phyloP scores from a whole-genome alignment of 1,140 invertebrate species.

The Brachionus calyciflorus region DNA sequence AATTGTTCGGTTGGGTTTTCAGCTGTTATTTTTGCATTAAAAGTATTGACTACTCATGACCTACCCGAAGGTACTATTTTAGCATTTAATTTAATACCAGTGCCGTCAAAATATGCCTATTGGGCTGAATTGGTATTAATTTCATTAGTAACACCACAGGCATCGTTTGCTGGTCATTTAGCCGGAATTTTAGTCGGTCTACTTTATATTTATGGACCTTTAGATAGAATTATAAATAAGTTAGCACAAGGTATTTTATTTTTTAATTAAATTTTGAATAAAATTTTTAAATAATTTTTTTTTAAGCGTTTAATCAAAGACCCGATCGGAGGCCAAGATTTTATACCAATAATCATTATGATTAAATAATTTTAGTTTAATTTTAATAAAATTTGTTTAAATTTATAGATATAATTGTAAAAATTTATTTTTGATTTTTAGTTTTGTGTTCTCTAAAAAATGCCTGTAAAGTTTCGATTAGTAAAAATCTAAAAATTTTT shows the following conservation, averaged over 20 bases:
- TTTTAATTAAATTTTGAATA: too few species aligned
- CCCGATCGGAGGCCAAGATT: too few species aligned
- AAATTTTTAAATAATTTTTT: too few species aligned
- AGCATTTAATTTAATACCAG: slow-evolving; percentile 60
- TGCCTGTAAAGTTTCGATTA: too few species aligned
- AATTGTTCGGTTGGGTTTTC: slow-evolving; percentile 71
- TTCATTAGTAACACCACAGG: slow-evolving; percentile 65
- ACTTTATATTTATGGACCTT: slow-evolving; percentile 66
- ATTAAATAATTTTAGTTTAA: too few species aligned
- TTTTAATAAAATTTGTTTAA: too few species aligned
- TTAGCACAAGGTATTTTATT: background rate
- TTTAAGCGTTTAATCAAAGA: too few species aligned
- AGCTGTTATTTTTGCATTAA: slow-evolving; percentile 68
- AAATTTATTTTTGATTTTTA: too few species aligned
- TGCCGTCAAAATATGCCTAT: slow-evolving; percentile 66
- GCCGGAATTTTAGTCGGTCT: slow-evolving; percentile 71
- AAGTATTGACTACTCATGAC: slow-evolving; percentile 66
- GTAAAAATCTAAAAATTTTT: too few species aligned
- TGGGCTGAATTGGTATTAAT: slow-evolving; percentile 71
- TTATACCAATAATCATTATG: too few species aligned
- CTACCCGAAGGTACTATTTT: slow-evolving; percentile 59
- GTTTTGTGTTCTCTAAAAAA: too few species aligned
- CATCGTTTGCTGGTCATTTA: slow-evolving; percentile 64
- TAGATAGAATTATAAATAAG: slow-evolving; percentile 64
- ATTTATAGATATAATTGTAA: too few species aligned